Conservation (phyloP, 2,888 invertebrate species). For the Drosophila lutescens region DNA sequence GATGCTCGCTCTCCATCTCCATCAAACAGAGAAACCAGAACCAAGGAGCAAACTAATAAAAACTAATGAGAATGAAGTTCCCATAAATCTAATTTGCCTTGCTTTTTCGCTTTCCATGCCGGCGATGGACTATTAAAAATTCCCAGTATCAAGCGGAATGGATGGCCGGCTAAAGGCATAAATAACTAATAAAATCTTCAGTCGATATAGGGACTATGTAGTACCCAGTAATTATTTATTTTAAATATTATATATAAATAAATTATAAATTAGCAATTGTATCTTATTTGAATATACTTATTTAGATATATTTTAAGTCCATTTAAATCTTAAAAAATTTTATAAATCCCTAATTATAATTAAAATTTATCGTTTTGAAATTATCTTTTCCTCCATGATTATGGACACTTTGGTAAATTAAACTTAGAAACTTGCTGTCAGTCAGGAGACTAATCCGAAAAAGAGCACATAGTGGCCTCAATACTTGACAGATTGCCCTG, state of each 20-base stretch:
- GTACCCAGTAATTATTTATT: not conserved
- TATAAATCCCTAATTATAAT: too few species aligned
- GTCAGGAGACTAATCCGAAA: not conserved
- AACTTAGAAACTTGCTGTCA: slow-evolving; percentile 3
- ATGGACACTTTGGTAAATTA: slow-evolving; percentile 10
- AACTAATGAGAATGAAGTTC: slow-evolving; percentile 37
- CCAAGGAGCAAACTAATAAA: slow-evolving; percentile 37
- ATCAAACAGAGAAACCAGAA: slow-evolving; percentile 18
- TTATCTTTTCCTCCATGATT: not conserved
- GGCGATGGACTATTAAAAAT: slow-evolving; percentile 37
- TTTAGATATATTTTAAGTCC: too few species aligned
- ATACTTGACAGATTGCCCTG: slow-evolving; percentile 11
- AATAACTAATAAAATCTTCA: not conserved
- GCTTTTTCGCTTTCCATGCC: slow-evolving; percentile 16
- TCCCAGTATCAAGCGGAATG: slow-evolving; percentile 19
- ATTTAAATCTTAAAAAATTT: too few species aligned
- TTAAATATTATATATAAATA: too few species aligned
- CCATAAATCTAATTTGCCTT: slow-evolving; percentile 33
- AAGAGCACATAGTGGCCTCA: not conserved
- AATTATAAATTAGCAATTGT: too few species aligned
- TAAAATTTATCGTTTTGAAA: too few species aligned
- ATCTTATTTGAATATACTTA: too few species aligned
- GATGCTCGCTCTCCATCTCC: slow-evolving; percentile 19
- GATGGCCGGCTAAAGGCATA: slow-evolving; percentile 10
- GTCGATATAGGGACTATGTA: not conserved